Percentiles rank a stretch among this genome's conserved stretches.
Conservation (phyloP, 2,797 vertebrate genomes). For the Microcaecilia unicolor region DNA sequence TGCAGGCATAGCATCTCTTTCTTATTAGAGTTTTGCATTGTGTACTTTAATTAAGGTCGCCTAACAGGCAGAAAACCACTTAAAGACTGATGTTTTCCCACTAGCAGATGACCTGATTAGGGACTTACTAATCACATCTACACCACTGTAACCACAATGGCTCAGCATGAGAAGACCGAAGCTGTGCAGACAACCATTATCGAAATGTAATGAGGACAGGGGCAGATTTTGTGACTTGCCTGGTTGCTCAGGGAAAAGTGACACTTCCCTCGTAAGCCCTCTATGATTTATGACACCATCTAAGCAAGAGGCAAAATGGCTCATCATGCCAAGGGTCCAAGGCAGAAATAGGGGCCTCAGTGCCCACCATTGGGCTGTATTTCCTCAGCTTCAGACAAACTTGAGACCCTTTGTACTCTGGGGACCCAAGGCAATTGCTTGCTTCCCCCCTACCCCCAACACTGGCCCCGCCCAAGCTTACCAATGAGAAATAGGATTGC, state of each 20-base stretch:
- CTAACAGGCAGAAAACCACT: slow-evolving; percentile 3
- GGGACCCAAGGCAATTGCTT: too few relatives aligned
- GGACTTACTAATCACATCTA: background rate
- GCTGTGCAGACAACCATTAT: background rate
- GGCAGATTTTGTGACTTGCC: background rate
- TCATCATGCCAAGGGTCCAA: too few relatives aligned
- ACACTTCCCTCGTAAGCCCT: background rate
- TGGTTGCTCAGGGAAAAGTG: too few relatives aligned
- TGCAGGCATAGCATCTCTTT: slow-evolving; percentile 12
- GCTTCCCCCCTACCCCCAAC: too few relatives aligned
- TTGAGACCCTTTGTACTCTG: too few relatives aligned
- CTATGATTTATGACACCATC: too few relatives aligned
- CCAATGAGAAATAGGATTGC: too few relatives aligned
- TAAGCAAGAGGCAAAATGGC: too few relatives aligned
- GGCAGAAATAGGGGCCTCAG: too few relatives aligned
- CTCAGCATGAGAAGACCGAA: background rate
- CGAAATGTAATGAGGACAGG: background rate
- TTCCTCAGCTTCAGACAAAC: too few relatives aligned
- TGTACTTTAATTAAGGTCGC: slow-evolving; percentile 34
- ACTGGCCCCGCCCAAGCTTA: too few relatives aligned
- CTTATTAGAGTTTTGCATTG: slow-evolving; percentile 24
- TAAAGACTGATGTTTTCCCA: background rate
- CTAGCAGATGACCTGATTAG: slow-evolving; percentile 8
- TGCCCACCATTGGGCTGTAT: too few relatives aligned
- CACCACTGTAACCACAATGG: background rate